phyloP scores from a whole-genome alignment of 2,797 vertebrate species.

The Brachymystax lenok region DNA sequence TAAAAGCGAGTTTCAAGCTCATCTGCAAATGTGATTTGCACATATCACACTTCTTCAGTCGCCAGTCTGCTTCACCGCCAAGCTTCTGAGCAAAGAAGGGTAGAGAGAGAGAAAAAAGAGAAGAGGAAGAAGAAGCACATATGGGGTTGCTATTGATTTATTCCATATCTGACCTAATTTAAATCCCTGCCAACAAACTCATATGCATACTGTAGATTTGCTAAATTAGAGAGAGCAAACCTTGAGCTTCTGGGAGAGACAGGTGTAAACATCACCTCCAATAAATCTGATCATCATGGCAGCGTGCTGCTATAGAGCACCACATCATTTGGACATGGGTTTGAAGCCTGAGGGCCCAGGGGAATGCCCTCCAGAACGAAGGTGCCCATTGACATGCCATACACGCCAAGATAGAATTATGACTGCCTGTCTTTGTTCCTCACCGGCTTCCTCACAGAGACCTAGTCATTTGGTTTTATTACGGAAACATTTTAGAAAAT shows the following conservation, averaged over 20 bases:
- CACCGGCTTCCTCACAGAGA: slow-evolving; percentile 73
- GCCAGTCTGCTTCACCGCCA: slow-evolving; percentile 78
- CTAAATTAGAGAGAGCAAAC: slow-evolving; percentile 79
- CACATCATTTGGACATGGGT: slow-evolving; percentile 84
- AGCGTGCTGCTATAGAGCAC: slow-evolving; percentile 68
- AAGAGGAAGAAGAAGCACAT: slow-evolving; percentile 75
- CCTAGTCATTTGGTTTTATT: slow-evolving; percentile 78
- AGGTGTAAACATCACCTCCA: slow-evolving; percentile 79
- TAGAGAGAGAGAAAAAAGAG: slow-evolving; percentile 23
- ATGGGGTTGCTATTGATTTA: slow-evolving; percentile 83
- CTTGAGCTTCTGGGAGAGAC: slow-evolving; percentile 69
- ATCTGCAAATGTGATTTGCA: slow-evolving; percentile 87
- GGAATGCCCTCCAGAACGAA: slow-evolving; percentile 75
- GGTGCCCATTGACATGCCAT: slow-evolving; percentile 81
- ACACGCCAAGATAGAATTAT: slow-evolving; percentile 83
- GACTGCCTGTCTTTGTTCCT: slow-evolving; percentile 81
- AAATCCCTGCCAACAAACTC: slow-evolving; percentile 82
- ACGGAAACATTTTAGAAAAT: slow-evolving; percentile 52
- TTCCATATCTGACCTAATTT: slow-evolving; percentile 85
- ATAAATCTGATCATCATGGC: slow-evolving; percentile 78
- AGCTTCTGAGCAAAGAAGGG: slow-evolving; percentile 77
- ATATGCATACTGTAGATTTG: slow-evolving; percentile 85
- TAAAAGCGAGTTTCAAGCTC: slow-evolving; percentile 86
- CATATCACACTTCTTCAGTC: slow-evolving; percentile 83
- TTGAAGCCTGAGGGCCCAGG: slow-evolving; percentile 74